Evolutionary conservation across 2,888 invertebrate genomes (phyloP).

Genomic region (Pharmacophagus antenor): DNA sequence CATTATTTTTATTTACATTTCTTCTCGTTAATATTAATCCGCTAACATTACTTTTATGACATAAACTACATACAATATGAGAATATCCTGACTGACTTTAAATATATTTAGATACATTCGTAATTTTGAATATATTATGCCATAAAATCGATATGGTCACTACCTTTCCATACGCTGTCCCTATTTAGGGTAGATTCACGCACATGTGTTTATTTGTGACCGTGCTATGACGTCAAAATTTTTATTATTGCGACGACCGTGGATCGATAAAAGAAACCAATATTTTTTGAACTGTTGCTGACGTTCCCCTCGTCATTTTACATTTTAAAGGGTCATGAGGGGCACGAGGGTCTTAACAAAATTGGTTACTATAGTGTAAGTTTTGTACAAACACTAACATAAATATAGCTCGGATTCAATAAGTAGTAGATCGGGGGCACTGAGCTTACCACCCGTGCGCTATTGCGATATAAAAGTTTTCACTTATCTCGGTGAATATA

Average conservation of each 20-base stretch:
- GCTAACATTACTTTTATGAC: background rate
- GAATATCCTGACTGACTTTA: background rate
- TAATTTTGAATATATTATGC: background rate
- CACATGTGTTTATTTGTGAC: slow-evolving; percentile 53
- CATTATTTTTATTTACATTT: slow-evolving; percentile 1
- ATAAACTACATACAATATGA: too few relatives aligned
- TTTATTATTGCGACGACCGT: slow-evolving; percentile 54
- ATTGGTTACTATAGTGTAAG: slow-evolving; percentile 42
- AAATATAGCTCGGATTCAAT: slow-evolving; percentile 35
- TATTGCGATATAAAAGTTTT: slow-evolving; percentile 48
- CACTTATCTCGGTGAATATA: slow-evolving; percentile 18
- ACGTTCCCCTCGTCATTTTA: slow-evolving; percentile 36
- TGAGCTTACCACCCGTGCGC: slow-evolving; percentile 63
- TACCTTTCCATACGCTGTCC: slow-evolving; percentile 27
- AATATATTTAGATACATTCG: background rate
- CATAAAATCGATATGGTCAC: slow-evolving; percentile 4
- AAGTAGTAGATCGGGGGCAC: slow-evolving; percentile 53
- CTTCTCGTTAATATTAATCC: background rate
- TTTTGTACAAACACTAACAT: slow-evolving; percentile 31
- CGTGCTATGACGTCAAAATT: slow-evolving; percentile 52
- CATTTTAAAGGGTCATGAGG: slow-evolving; percentile 44
- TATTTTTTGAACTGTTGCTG: slow-evolving; percentile 47
- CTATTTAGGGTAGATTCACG: slow-evolving; percentile 56
- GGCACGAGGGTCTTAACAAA: slow-evolving; percentile 42
- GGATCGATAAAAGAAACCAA: slow-evolving; percentile 55